Percentiles rank a stretch among this genome's conserved stretches.
Evolutionary conservation across 2,888 invertebrate genomes (phyloP).

Genomic region (Limnephilus lunatus): DNA sequence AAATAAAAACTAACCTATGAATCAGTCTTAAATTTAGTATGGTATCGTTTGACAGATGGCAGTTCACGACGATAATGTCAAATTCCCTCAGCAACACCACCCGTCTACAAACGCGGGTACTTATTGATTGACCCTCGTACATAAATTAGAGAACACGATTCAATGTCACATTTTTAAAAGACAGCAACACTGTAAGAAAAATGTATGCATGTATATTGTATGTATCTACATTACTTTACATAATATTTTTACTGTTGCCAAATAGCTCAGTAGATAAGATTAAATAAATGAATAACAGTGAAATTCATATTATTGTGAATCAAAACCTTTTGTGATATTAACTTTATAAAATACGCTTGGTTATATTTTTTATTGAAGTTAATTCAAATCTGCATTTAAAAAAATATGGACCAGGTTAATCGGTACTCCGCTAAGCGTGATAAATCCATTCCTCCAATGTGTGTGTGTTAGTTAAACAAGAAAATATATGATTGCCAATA

Average conservation of each 20-base stretch:
- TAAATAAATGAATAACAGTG: constrained; percentile 4
- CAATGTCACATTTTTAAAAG: neutral
- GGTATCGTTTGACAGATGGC: too few relatives aligned
- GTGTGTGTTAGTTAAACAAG: too few relatives aligned
- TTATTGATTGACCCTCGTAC: neutral
- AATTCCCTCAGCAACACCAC: too few relatives aligned
- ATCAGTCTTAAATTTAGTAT: too few relatives aligned
- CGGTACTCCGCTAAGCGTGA: neutral
- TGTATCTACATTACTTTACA: neutral
- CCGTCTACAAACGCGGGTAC: too few relatives aligned
- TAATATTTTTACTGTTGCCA: neutral
- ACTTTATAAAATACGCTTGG: neutral
- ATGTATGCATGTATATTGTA: neutral
- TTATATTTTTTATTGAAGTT: neutral
- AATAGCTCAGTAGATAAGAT: constrained; percentile 24
- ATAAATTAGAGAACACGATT: neutral
- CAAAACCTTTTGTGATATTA: neutral
- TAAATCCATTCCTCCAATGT: neutral
- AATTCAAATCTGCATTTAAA: neutral
- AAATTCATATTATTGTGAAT: neutral
- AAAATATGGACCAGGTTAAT: too few relatives aligned
- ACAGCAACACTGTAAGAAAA: neutral
- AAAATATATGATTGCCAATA: too few relatives aligned
- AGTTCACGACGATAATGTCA: too few relatives aligned
- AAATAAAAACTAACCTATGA: too few relatives aligned